Conservation (phyloP, 2,888 invertebrate genomes). For the Cryptophagus acutangulus region DNA sequence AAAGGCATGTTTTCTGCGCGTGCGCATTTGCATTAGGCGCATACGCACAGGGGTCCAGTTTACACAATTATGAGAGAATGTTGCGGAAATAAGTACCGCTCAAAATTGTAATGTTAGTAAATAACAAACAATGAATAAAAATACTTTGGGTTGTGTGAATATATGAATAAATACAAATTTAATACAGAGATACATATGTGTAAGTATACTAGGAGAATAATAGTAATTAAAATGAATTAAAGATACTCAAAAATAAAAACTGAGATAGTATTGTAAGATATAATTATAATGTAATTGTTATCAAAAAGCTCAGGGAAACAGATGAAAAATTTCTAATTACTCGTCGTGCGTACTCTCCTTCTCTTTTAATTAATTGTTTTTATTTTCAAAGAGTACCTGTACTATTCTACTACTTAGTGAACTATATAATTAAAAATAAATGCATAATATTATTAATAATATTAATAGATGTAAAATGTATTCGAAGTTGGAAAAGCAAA, state of each 20-base stretch:
- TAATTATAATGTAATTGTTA: conserved; percentile 28
- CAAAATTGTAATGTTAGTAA: too few relatives aligned
- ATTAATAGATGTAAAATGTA: conserved; percentile 24
- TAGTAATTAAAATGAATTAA: not conserved
- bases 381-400: conserved; percentile 21
- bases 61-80: too few relatives aligned
- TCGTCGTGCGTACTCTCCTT: conserved; percentile 26
- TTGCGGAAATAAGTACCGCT: too few relatives aligned
- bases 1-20: too few relatives aligned
- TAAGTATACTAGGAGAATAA: not conserved
- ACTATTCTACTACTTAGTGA: conserved; percentile 11
- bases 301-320: conserved; percentile 39
- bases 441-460: not conserved
- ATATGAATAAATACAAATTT: too few relatives aligned
- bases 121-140: not conserved
- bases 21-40: too few relatives aligned
- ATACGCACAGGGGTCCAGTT: too few relatives aligned
- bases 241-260: conserved; percentile 27
- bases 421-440: conserved; percentile 9
- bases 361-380: conserved; percentile 11
- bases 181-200: too few relatives aligned
- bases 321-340: too few relatives aligned
- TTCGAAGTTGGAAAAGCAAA: conserved; percentile 21
- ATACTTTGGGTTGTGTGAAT: too few relatives aligned
- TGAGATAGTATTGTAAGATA: conserved; percentile 29